These are phyloP conservation scores for Brevipalpus yothersi DNA, from an alignment of 1,140 invertebrate species.

Conservation along the genomic window DNA sequence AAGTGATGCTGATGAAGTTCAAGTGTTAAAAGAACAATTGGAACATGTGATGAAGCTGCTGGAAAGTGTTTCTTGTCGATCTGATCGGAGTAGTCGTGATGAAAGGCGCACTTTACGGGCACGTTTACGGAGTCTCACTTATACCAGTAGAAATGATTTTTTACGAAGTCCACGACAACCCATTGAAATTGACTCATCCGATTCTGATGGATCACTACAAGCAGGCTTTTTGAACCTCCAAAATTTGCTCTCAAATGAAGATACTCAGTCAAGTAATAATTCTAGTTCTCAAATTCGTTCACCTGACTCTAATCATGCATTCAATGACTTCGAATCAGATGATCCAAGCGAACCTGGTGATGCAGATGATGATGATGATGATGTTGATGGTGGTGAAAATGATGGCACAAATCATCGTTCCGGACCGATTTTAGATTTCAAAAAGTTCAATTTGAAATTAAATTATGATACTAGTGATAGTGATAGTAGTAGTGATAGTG, in stretches of 20 bases:
- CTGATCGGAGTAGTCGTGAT: neutral
- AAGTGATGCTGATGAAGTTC: neutral
- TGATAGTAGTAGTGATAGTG: neutral
- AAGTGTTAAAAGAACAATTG: neutral
- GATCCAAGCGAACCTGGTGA: neutral
- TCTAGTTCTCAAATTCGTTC: neutral
- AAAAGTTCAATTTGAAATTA: too few relatives aligned
- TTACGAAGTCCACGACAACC: neutral
- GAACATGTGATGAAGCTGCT: neutral
- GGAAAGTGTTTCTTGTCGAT: neutral
- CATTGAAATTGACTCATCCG: too few relatives aligned
- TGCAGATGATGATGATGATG: neutral
- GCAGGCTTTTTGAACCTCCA: too few relatives aligned
- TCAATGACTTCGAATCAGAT: neutral
- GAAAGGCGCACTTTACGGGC: neutral
- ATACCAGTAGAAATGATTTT: neutral
- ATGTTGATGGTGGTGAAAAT: neutral
- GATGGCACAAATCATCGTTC: neutral
- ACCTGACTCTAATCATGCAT: neutral
- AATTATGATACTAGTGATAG: neutral
- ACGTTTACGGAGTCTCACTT: neutral
- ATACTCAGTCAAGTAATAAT: too few relatives aligned
- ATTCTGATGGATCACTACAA: too few relatives aligned
- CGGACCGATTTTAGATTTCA: too few relatives aligned
- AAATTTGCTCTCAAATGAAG: too few relatives aligned